Evolutionary conservation across 92 coral and sea anemone species (phyloP).

Genomic region (Ricordea florida): DNA sequence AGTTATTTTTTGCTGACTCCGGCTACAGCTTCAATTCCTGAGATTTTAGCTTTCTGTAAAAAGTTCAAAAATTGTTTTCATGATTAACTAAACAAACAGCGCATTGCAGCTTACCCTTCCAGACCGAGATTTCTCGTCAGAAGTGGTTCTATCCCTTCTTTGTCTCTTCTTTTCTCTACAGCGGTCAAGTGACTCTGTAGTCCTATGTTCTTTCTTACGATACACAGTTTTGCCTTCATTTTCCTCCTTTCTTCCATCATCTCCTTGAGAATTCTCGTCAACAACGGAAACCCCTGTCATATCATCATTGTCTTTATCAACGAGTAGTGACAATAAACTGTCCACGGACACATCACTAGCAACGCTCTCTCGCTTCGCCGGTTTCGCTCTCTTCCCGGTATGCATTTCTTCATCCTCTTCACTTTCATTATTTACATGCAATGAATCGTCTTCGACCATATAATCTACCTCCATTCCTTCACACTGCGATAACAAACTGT

Average conservation of each 20-base stretch:
- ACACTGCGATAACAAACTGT: constrained; percentile 7
- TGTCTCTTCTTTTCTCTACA: constrained; percentile 2
- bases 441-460: background rate
- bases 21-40: no score
- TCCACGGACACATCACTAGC: constrained; percentile 9
- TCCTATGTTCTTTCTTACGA: background rate
- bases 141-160: constrained; percentile 34
- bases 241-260: background rate
- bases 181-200: background rate
- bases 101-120: constrained; percentile 91
- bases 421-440: background rate
- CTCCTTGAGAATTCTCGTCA: background rate
- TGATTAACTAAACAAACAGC: no score
- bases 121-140: constrained; percentile 77
- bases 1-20: no score
- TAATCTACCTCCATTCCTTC: constrained; percentile 18
- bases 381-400: background rate
- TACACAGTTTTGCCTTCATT: background rate
- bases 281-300: background rate
- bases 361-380: constrained; percentile 9
- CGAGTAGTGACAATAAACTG: constrained; percentile 17
- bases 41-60: no score
- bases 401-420: background rate
- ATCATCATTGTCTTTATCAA: constrained; percentile 31
- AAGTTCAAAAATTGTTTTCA: no score